These are phyloP conservation scores for Hypercompe scribonia DNA, from an alignment of 2,888 invertebrate species.

Conservation along the genomic window DNA sequence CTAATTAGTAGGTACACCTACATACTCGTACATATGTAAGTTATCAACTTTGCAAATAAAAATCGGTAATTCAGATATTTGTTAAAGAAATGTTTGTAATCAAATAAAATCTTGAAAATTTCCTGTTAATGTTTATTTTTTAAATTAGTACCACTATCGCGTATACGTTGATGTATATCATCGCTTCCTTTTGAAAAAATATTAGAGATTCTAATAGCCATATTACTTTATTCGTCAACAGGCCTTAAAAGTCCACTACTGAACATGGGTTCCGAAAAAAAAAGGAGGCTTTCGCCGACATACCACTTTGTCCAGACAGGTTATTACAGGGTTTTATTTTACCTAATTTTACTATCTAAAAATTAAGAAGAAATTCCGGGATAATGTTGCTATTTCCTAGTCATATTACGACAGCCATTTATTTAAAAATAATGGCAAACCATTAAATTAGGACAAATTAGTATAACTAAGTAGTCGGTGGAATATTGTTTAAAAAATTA, in stretches of 20 bases:
- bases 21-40: not conserved
- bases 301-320: no score
- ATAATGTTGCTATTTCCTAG: no score
- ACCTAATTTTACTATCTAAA: no score
- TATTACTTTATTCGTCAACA: not conserved
- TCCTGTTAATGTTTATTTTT: not conserved
- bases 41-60: not conserved
- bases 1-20: not conserved
- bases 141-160: not conserved
- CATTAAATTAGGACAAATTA: not conserved
- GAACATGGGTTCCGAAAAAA: no score
- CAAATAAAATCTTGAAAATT: not conserved
- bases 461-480: not conserved
- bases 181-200: not conserved
- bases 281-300: no score
- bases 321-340: no score
- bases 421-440: no score
- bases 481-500: not conserved
- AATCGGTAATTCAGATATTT: not conserved
- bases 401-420: no score
- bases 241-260: no score
- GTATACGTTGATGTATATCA: not conserved
- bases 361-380: not conserved
- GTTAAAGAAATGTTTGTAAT: not conserved
- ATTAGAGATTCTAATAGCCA: not conserved